These are phyloP conservation scores for Phthorimaea operculella DNA, from an alignment of 1,140 invertebrate genomes.

Conservation along the genomic window DNA sequence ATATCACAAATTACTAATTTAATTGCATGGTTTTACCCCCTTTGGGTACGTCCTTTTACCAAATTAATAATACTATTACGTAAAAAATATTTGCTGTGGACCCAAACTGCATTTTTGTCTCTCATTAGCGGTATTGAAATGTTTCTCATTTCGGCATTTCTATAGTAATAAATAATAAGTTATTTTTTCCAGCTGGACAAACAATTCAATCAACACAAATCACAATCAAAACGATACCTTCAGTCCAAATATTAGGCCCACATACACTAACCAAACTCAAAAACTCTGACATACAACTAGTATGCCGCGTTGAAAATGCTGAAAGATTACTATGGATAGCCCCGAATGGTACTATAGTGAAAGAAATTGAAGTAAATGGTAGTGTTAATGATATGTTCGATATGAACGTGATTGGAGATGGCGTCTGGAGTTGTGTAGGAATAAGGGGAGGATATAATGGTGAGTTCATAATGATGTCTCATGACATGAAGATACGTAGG, in stretches of 20 bases:
- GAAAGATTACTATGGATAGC: slow-evolving; percentile 29
- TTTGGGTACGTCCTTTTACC: too few relatives aligned
- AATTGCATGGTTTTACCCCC: too few relatives aligned
- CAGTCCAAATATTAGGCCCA: slow-evolving; percentile 42
- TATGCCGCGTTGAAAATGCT: slow-evolving; percentile 40
- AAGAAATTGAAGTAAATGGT: slow-evolving; percentile 20
- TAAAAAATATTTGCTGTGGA: too few relatives aligned
- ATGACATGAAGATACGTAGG: too few relatives aligned
- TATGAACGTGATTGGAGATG: slow-evolving; percentile 35
- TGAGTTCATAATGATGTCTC: slow-evolving; percentile 18
- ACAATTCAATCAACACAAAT: slow-evolving; percentile 31
- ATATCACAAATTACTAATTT: too few relatives aligned
- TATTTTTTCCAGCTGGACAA: slow-evolving; percentile 29
- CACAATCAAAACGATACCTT: slow-evolving; percentile 27
- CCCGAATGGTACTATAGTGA: slow-evolving; percentile 20
- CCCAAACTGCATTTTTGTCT: too few relatives aligned
- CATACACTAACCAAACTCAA: slow-evolving; percentile 29
- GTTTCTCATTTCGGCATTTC: not conserved
- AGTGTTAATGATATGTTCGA: slow-evolving; percentile 28
- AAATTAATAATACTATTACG: too few relatives aligned
- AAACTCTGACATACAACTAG: slow-evolving; percentile 29
- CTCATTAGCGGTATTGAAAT: too few relatives aligned
- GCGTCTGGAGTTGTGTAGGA: slow-evolving; percentile 43
- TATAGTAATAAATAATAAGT: not conserved
- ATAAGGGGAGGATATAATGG: slow-evolving; percentile 23